phyloP scores from a whole-genome alignment of 2,888 invertebrate species.

The Agonum fuliginosum region DNA sequence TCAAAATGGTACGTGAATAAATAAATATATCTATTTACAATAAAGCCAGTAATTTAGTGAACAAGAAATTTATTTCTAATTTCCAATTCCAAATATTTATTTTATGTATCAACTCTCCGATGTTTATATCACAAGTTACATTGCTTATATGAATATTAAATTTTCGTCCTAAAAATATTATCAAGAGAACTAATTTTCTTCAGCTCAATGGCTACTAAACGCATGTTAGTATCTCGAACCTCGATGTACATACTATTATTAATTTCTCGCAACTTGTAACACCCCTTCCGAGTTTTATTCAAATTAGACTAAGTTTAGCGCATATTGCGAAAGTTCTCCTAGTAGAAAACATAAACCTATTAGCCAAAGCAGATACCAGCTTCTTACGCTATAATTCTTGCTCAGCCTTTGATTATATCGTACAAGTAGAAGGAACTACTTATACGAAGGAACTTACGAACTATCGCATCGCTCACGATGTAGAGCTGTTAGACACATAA shows the following conservation, averaged over 20 bases:
- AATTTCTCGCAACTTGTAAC: slow-evolving; percentile 34
- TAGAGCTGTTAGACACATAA: neutral
- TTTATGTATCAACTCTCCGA: no score
- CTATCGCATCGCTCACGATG: neutral
- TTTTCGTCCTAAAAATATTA: no score
- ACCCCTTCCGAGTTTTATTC: slow-evolving; percentile 40
- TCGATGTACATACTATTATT: slow-evolving; percentile 29
- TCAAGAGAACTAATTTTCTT: neutral
- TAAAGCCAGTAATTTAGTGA: no score
- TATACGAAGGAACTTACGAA: neutral
- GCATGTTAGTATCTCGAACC: slow-evolving; percentile 11
- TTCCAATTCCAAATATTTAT: no score
- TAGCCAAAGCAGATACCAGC: slow-evolving; percentile 30
- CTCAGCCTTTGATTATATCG: slow-evolving; percentile 12
- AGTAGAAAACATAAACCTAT: slow-evolving; percentile 45
- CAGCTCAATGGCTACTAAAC: slow-evolving; percentile 3
- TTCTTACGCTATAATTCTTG: slow-evolving; percentile 27
- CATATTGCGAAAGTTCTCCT: slow-evolving; percentile 41
- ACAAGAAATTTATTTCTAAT: no score
- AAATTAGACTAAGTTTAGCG: slow-evolving; percentile 37
- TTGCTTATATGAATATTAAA: no score
- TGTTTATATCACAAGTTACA: no score
- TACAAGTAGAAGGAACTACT: neutral
- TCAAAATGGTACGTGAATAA: no score
- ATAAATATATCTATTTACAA: no score